Evolutionary conservation across 2,113 vertebrate genomes (phyloP), one percentile per base, ranked within the genome.

Genomic region (Halcyon malimbica): DNA sequence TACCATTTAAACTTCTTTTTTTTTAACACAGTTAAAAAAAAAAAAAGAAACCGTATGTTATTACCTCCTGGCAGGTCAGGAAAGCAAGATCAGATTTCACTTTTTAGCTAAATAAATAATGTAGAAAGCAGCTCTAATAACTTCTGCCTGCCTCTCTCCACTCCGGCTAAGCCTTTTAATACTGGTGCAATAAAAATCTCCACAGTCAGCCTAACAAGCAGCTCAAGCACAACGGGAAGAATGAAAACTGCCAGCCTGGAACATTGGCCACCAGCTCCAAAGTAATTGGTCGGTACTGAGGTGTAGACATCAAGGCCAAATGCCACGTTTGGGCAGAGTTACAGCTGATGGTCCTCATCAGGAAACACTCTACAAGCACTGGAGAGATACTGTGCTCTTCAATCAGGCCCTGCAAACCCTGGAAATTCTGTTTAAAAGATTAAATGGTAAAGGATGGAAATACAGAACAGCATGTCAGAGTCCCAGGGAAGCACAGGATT

Each of bases 41-140:
- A 80, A 62, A 74, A 68, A 75, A 71, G 42, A 60, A 94, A 78
- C 35, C 4, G 4, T 68, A 64, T 2, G 56, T 81, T 60, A 42
- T 80, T 70, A 80, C 50, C 63, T 83, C 68, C 68, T 24, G 63
- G 92, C 93, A 92, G 89, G 89, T 94, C 95, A 89, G 53, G 69
- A 82, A 68, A 64, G 53, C 60, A 26, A 53, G 90, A 93, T 96
- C 95, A 69, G 39, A 31, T 96, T 93, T 89, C 95, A 78, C 69
- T 83, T 94, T 92, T 95, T 81, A 95, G 87, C 81, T 74, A 86
- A 75, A 94, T 94, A 93, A 97, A 95, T 96, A 89, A 96, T 95
- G 63, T 41, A 95, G 69, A 18, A 44, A 90, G 90, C 14, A 4
- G 87, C 84, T 95, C 83, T 83, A 76, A 84, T 81, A 81, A 83